Evolutionary conservation across 2,797 vertebrate genomes (phyloP).

Genomic region (Taeniopygia guttata): DNA sequence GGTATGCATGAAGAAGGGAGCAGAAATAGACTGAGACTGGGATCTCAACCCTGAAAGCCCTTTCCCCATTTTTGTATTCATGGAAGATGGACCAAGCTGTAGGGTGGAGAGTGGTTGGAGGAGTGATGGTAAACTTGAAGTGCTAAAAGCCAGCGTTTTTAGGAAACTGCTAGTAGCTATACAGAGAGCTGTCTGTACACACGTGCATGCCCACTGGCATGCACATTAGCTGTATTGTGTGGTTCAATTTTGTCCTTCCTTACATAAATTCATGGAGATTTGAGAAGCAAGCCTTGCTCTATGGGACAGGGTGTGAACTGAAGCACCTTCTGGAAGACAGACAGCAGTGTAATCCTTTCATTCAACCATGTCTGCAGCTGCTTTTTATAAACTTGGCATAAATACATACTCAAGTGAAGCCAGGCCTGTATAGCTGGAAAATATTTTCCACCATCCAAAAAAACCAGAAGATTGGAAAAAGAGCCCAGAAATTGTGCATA

Average conservation of each 20-base stretch:
- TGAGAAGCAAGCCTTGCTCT: slow-evolving; percentile 3
- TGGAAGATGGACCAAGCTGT: not conserved
- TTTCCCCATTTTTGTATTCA: not conserved
- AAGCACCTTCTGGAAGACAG: slow-evolving; percentile 81
- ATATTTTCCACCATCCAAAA: slow-evolving; percentile 81
- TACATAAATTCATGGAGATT: not conserved
- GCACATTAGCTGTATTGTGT: not conserved
- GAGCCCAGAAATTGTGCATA: slow-evolving; percentile 81
- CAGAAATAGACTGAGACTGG: not conserved
- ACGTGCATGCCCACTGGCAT: fast-evolving
- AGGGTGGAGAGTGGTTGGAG: not conserved
- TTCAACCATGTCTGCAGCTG: slow-evolving; percentile 86
- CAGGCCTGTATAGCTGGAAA: slow-evolving; percentile 84
- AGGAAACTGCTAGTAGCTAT: not conserved
- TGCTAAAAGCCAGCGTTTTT: not conserved
- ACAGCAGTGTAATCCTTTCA: slow-evolving; percentile 82
- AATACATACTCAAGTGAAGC: slow-evolving; percentile 70
- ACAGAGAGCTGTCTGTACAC: not conserved
- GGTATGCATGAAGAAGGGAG: not conserved
- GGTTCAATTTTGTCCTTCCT: not conserved
- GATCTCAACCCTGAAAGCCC: not conserved
- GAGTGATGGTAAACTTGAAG: not conserved
- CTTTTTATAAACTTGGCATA: slow-evolving; percentile 82
- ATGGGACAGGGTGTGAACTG: slow-evolving; percentile 58
- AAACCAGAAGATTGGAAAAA: slow-evolving; percentile 75